phyloP scores from a whole-genome alignment of 30 jellyfish, hydroid and myxozoan genomes.

The Catostylus mosaicus region DNA sequence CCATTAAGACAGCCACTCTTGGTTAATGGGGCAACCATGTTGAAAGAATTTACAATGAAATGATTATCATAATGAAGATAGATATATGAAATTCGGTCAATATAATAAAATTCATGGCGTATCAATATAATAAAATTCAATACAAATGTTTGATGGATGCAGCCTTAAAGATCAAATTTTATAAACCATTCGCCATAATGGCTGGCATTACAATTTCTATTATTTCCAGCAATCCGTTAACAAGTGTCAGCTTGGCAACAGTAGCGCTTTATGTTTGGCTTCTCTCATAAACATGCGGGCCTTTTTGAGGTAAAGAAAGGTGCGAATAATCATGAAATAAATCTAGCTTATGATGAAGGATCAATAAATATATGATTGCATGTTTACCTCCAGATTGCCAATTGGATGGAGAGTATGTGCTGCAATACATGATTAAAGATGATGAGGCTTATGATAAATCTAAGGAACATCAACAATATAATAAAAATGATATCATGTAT shows the following conservation, averaged over 20 bases:
- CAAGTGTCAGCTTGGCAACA: neutral
- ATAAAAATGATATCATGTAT: neutral
- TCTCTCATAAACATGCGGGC: neutral
- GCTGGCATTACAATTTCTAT: too few species aligned
- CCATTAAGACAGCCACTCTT: neutral
- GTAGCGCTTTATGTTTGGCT: neutral
- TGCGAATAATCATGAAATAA: neutral
- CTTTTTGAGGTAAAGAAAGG: neutral
- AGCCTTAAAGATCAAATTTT: too few species aligned
- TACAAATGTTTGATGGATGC: too few species aligned
- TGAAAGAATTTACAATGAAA: neutral
- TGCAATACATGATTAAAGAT: neutral
- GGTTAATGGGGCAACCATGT: neutral
- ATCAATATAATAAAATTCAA: too few species aligned
- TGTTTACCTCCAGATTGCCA: conserved; percentile 44
- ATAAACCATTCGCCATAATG: too few species aligned
- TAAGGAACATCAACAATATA: too few species aligned
- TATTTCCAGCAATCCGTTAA: too few species aligned
- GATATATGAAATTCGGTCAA: too few species aligned
- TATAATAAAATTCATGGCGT: too few species aligned
- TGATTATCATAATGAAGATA: neutral
- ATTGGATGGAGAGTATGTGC: conserved; percentile 27
- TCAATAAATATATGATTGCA: neutral
- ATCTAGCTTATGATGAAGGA: neutral
- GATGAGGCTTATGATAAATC: too few species aligned